Conservation (phyloP, 2,888 invertebrate species). For the Chrysina gloriosa region DNA sequence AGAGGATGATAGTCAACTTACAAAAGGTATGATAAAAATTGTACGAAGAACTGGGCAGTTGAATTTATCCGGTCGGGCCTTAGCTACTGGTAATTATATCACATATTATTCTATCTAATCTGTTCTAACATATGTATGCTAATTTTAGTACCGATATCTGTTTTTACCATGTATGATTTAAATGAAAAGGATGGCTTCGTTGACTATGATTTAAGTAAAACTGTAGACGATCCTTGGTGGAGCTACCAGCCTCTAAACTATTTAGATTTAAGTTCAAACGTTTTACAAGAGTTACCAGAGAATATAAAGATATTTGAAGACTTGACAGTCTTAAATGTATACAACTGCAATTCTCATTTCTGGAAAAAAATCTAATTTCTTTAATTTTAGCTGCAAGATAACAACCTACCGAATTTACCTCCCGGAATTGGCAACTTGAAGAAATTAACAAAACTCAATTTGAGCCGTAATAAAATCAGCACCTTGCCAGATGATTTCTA, state of each 20-base stretch:
- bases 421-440: constrained; percentile 77
- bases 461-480: constrained; percentile 77
- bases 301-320: constrained; percentile 76
- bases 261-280: constrained; percentile 83
- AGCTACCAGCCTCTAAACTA: constrained; percentile 81
- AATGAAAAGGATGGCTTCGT: constrained; percentile 72
- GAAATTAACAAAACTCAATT: constrained; percentile 74
- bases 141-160: constrained; percentile 75
- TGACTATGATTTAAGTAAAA: constrained; percentile 70
- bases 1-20: constrained; percentile 76
- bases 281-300: constrained; percentile 72
- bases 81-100: constrained; percentile 74
- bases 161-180: constrained; percentile 79
- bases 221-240: constrained; percentile 82
- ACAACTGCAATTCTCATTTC: constrained; percentile 46
- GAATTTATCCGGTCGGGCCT: constrained; percentile 80
- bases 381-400: constrained; percentile 81
- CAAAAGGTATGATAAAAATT: constrained; percentile 78
- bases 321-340: constrained; percentile 78
- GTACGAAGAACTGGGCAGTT: constrained; percentile 85
- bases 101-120: neutral
- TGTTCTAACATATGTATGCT: neutral
- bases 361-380: constrained; percentile 9
- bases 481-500: constrained; percentile 75
- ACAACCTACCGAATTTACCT: constrained; percentile 79